Evolutionary conservation across 2,888 invertebrate species (phyloP).

Genomic region (Dryobotodes eremita): DNA sequence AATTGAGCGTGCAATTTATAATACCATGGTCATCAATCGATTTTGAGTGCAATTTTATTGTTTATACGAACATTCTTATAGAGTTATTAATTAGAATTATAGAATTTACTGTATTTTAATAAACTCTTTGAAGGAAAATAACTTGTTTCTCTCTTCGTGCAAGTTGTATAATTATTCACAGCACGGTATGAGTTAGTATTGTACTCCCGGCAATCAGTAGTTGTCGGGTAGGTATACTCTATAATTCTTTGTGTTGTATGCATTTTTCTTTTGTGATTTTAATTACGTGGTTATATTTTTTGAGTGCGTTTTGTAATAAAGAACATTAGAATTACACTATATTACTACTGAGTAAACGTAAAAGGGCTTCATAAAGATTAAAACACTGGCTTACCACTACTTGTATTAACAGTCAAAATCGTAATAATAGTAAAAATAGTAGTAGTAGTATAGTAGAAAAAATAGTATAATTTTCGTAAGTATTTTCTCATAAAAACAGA

Average conservation of each 20-base stretch:
- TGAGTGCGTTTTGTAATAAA: slow-evolving; percentile 4
- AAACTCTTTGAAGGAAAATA: slow-evolving; percentile 33
- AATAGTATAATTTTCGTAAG: background rate
- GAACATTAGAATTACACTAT: background rate
- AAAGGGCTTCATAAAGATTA: background rate
- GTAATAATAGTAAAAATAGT: no score
- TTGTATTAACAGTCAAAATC: no score
- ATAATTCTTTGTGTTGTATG: slow-evolving; percentile 24
- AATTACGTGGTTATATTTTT: slow-evolving; percentile 4
- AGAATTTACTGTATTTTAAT: slow-evolving; percentile 26
- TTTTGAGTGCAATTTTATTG: slow-evolving; percentile 31
- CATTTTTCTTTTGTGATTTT: slow-evolving; percentile 26
- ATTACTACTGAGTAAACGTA: background rate
- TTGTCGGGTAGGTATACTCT: slow-evolving; percentile 39
- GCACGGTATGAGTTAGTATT: slow-evolving; percentile 50
- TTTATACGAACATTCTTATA: slow-evolving; percentile 3
- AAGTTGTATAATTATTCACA: slow-evolving; percentile 51
- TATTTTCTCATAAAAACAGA: background rate
- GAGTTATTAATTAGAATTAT: slow-evolving; percentile 15
- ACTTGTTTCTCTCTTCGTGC: slow-evolving; percentile 38
- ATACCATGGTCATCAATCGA: slow-evolving; percentile 53
- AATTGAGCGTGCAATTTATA: slow-evolving; percentile 74
- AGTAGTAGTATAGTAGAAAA: no score
- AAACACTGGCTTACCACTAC: background rate
- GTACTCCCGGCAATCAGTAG: slow-evolving; percentile 45